Evolutionary conservation across 1,140 invertebrate genomes (phyloP).

Genomic region (Hirudo medicinalis): DNA sequence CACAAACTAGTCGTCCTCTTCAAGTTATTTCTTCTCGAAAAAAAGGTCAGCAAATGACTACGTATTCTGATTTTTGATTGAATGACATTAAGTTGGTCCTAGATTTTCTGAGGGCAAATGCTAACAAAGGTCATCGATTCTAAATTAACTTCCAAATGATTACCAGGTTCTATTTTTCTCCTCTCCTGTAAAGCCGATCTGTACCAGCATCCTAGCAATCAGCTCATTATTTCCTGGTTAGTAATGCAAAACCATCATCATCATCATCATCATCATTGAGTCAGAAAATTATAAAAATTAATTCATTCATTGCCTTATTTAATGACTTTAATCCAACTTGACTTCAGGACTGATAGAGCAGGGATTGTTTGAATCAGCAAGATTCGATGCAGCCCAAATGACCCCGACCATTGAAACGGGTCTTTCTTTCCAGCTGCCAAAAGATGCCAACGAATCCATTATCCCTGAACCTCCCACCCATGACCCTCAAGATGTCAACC

Average conservation of each 20-base stretch:
- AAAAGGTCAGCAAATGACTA: slow-evolving; percentile 48
- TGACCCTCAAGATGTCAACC: too few species aligned
- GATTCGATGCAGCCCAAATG: slow-evolving; percentile 47
- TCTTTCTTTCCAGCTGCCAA: too few species aligned
- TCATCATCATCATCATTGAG: too few species aligned
- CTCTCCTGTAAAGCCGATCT: slow-evolving; percentile 77
- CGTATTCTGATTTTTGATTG: neutral
- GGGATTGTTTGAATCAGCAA: slow-evolving; percentile 66
- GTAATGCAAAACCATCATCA: slow-evolving; percentile 20
- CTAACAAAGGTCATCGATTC: neutral
- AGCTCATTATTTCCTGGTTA: slow-evolving; percentile 77
- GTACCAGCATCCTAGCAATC: slow-evolving; percentile 69
- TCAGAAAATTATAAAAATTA: too few species aligned
- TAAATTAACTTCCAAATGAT: neutral
- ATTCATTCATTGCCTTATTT: too few species aligned
- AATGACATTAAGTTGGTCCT: neutral
- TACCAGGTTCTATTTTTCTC: slow-evolving; percentile 65
- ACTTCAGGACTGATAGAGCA: slow-evolving; percentile 53
- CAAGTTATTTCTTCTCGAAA: slow-evolving; percentile 79
- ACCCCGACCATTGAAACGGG: slow-evolving; percentile 30
- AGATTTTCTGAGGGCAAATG: neutral
- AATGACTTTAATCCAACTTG: too few species aligned
- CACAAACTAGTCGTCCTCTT: slow-evolving; percentile 85
- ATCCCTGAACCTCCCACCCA: too few species aligned
- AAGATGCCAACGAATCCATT: too few species aligned